Evolutionary conservation across 2,797 vertebrate species (phyloP), one percentile per base, ranked within the genome.

Genomic region (Varecia variegata): DNA sequence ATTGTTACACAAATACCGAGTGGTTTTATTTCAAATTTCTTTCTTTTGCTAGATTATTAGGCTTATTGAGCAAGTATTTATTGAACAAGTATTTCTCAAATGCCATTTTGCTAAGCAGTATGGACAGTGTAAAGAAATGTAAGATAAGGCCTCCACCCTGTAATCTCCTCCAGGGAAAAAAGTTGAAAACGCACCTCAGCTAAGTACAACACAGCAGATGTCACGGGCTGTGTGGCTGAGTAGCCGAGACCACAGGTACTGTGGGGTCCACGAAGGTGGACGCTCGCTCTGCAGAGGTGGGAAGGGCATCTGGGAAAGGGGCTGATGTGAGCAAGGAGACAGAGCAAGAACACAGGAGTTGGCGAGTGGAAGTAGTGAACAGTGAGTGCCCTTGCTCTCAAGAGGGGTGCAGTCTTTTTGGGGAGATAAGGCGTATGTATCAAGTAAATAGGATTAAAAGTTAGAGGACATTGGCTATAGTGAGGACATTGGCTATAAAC

Each of bases 21-120:
- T 50, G 23, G 18, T 85, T 89, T 67, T 93, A 74, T 92, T 88
- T 96, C 21, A 89, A 5, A 23, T 93, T 52, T 52, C 65, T 88
- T 83, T 93, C 1, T 76, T 92, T 95, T 65, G 27, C 18, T 87
- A 95, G 67, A 76, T 94, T 88, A 45, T 77, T 96, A 68, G 47
- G 21, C 67, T 94, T 96, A 62, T 60, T 93, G 35, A 91, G 30
- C 3, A 30, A 47, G 35, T 95, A 35, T 60, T 93, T 96, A n/a
- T 89, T 93, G 83, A 91, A 43, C 27, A 68, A 73, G 30, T 90
- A 62, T 38, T 76, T 88, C n/a, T 85, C 32, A 27, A 82, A 27
- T 52, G 45, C 20, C 62, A 20, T 94, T 90, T 92, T 92, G 83
- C 56, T 87, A 74, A 93, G 50, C 11, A 38, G 11, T 12, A 2